Base-by-base conservation (phyloP, 2,888 invertebrate genomes). In the Brenthis hecate region DNA sequence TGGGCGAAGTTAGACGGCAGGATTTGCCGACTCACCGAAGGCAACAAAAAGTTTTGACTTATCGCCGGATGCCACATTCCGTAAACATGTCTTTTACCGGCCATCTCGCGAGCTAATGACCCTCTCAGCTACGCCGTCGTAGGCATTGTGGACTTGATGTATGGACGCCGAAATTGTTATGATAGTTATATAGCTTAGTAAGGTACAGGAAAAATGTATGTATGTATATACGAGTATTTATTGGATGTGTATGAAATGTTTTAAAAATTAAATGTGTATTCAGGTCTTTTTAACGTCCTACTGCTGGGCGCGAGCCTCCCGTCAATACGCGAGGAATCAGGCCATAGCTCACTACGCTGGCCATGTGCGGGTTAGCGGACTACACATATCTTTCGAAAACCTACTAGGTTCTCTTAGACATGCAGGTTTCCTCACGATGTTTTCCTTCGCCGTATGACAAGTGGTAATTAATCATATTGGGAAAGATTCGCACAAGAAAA, bases 21-120 rank as follows among this genome's bases (percentile, higher is more conserved):
- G 89, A 89, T 87, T 87, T 81, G 85, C 80, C 85, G 85, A 84
- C 85, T 85, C 87, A 85, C 86, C 80, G 74, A 74, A 81, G 85
- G 86, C 83, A 87, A 85, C 87, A 86, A 85, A 85, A 90, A 90
- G 83, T 85, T 86, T 82, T 84, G 85, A 85, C 78, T 84, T 85
- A 85, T 85, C 77, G 80, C 78, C 80, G 71, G 70, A 53, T 60
- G 58, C 61, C 58, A 57, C 69, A 67, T 64, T 73, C 66, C 84
- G 89, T 87, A 88, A 89, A 90, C 88, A 89, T 75, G 87, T 88
- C 89, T 88, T 86, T 60, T 66, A 60, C 66, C 53, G 54, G 58
- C 43, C 23, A 47, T 65, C 50, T 65, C 23, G 28, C 28, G 58
- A n/a, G 58, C 54, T 60, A 48, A 60, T 23, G 57, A 23, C 57